A percentile compares a stretch with the other conserved stretches of the same genome.
Evolutionary conservation across 2,797 vertebrate species (phyloP).

Genomic region (Labeo calbasu): DNA sequence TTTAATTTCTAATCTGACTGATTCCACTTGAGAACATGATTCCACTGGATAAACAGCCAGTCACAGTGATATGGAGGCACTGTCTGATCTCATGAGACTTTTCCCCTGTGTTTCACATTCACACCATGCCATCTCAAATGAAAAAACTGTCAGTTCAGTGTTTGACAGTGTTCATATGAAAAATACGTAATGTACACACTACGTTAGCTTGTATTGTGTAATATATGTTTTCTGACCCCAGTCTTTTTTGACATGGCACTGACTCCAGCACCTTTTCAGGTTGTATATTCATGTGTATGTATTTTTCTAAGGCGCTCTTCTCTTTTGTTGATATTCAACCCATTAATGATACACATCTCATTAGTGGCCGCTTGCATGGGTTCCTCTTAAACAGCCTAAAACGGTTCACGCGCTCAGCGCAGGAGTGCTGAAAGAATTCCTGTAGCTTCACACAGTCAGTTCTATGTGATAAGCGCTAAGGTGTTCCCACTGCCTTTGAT

Average conservation of each 20-base stretch:
- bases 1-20: neutral
- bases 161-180: neutral
- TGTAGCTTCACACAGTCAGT: slow-evolving; percentile 28
- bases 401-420: slow-evolving; percentile 8
- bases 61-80: too few relatives aligned
- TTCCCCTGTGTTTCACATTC: too few relatives aligned
- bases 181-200: neutral
- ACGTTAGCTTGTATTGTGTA: neutral
- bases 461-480: slow-evolving; percentile 51
- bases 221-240: neutral
- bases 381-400: slow-evolving; percentile 31
- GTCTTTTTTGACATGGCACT: neutral
- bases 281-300: neutral
- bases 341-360: slow-evolving; percentile 36
- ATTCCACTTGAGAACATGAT: neutral
- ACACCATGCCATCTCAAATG: too few relatives aligned
- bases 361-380: slow-evolving; percentile 39
- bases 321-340: slow-evolving; percentile 46
- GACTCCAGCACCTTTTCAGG: neutral
- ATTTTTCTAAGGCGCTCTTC: neutral
- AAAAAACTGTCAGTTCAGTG: too few relatives aligned
- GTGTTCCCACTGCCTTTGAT: slow-evolving; percentile 58
- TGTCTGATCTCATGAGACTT: too few relatives aligned
- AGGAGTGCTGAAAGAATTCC: slow-evolving; percentile 34
- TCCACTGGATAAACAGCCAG: too few relatives aligned